A percentile compares a stretch with the other conserved stretches of the same genome.
Evolutionary conservation across 2,113 vertebrate genomes (phyloP).

Genomic region (Acanthochromis polyacanthus): DNA sequence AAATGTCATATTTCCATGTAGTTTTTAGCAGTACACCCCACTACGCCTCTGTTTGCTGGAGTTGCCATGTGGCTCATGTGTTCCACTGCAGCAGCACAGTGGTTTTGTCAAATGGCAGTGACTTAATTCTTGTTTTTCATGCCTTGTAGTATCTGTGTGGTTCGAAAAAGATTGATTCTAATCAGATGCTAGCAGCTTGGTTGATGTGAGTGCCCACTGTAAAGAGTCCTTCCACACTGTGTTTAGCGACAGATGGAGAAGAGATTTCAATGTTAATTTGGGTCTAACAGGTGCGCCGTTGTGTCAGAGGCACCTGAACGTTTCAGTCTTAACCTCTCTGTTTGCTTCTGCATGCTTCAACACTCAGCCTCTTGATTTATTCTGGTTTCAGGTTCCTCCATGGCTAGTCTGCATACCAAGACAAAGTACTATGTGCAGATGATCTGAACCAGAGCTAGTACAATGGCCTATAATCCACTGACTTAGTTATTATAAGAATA

Average conservation of each 20-base stretch:
- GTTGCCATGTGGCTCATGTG: no score
- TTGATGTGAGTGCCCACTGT: background rate
- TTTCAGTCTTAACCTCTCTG: background rate
- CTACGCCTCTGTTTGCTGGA: no score
- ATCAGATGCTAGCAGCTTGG: background rate
- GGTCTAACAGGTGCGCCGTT: background rate
- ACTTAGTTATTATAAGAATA: conserved; percentile 28
- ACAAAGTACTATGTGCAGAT: background rate
- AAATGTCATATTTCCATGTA: no score
- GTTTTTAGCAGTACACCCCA: no score
- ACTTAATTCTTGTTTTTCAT: no score
- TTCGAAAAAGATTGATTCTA: background rate
- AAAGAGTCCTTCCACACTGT: background rate
- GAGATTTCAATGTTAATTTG: conserved; percentile 13
- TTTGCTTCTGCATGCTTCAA: conserved; percentile 8
- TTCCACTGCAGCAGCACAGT: no score
- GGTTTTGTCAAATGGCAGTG: no score
- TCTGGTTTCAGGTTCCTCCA: background rate
- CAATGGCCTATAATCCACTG: conserved; percentile 31
- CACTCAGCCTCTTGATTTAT: no score
- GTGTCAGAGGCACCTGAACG: background rate
- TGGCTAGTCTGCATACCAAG: background rate
- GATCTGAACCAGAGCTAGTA: conserved; percentile 14
- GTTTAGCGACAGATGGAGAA: conserved; percentile 8
- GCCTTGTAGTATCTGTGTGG: no score